Base-by-base conservation (phyloP, 1,140 invertebrate species). In the Callitettix versicolor region DNA sequence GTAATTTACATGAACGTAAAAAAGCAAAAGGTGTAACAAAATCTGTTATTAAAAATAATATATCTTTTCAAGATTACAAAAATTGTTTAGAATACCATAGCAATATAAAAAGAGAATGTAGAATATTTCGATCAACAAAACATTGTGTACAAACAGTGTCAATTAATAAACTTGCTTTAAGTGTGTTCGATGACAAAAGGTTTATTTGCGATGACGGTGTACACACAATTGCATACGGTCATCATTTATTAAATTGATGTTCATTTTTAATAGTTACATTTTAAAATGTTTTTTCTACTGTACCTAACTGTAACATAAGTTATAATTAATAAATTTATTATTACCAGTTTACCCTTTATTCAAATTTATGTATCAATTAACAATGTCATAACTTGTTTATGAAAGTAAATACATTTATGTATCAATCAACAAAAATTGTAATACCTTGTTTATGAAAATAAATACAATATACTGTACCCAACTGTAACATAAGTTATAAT, bases 11-110 rank as follows among this genome's bases (percentile, higher is more conserved):
- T 15, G 24, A 15, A 30, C 26, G 38, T 15, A 65, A 63, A 56
- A 64, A 64, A 57, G 56, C 58, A 14, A 66, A 67, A 57, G 63
- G 60, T 26, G 49, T 63, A 18, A 63, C 63, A 55, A 57, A 47
- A 49, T 48, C 30, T 46, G 48, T 59, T 1, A n/a, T 66, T 44
- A 49, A 57, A 50, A 54, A 60, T 1, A 12, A 55, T 12, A 53
- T 62, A 17, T 47, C 22, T 26, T 53, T 49, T 41, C 1, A 53
- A 14, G 56, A 62, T 43, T 62, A 55, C 52, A 54, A 46, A n/a
- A 51, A 33, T 1, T 51, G 51, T 57, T 24, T 60, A 26, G 26
- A 50, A n/a, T 17, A 48, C 18, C 48, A 55, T 50, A 34, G 36
- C 20, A 40, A 33, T 47, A 49, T 47, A 11, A 46, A 20, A 14